phyloP scores from a whole-genome alignment of 2,888 invertebrate genomes.

The Dromius quadrimaculatus region DNA sequence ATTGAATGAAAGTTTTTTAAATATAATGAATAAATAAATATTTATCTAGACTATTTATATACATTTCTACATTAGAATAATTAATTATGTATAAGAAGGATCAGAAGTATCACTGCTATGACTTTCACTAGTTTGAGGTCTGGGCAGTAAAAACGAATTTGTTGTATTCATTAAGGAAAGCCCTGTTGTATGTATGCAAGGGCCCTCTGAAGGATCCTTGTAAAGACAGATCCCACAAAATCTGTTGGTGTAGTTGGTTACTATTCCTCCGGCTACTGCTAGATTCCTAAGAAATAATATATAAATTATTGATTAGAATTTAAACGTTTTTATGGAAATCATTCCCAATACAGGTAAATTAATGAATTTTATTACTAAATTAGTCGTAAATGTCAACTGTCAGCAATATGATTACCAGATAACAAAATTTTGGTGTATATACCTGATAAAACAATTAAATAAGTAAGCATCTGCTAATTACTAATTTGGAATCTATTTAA shows the following conservation, averaged over 20 bases:
- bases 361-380: slow-evolving; percentile 8
- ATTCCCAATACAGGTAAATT: too few relatives aligned
- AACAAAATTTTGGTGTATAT: slow-evolving; percentile 20
- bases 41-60: background rate
- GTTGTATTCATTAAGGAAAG: slow-evolving; percentile 30
- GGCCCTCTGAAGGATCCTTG: slow-evolving; percentile 58
- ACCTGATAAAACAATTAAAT: slow-evolving; percentile 16
- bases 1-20: too few relatives aligned
- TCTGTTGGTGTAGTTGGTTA: slow-evolving; percentile 59
- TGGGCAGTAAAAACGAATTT: slow-evolving; percentile 31
- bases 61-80: slow-evolving; percentile 19
- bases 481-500: slow-evolving; percentile 28
- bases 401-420: slow-evolving; percentile 20
- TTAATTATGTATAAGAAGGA: slow-evolving; percentile 35
- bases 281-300: slow-evolving; percentile 60
- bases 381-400: slow-evolving; percentile 20
- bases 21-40: too few relatives aligned
- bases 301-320: background rate
- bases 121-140: slow-evolving; percentile 37
- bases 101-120: slow-evolving; percentile 45
- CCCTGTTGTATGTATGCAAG: slow-evolving; percentile 42
- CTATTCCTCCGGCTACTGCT: slow-evolving; percentile 61
- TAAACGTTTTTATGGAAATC: background rate
- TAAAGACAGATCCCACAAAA: slow-evolving; percentile 61
- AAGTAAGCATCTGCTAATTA: slow-evolving; percentile 18